phyloP scores from a whole-genome alignment of 2,113 vertebrate species.

The Donacobius atricapilla region DNA sequence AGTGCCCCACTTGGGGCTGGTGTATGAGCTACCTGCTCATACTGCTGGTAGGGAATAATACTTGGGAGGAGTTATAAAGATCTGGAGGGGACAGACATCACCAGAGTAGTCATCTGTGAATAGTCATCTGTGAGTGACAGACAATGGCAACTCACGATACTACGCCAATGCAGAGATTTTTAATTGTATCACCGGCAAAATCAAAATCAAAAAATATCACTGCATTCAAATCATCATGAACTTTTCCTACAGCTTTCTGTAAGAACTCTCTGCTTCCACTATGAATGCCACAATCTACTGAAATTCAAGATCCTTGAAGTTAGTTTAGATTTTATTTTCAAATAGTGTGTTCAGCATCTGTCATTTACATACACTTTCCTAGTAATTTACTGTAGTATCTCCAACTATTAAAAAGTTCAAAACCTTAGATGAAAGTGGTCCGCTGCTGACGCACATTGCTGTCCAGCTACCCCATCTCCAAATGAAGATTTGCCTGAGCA shows the following conservation, averaged over 20 bases:
- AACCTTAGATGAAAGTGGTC: accelerated
- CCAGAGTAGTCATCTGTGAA: not conserved
- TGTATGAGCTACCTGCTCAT: not conserved
- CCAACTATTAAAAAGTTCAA: not conserved
- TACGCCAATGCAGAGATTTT: not conserved
- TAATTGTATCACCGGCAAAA: not conserved
- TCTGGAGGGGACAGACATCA: not conserved
- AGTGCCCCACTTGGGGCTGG: accelerated
- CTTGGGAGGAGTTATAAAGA: not conserved
- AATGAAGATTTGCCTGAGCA: not conserved
- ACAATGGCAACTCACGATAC: not conserved
- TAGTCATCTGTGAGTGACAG: not conserved
- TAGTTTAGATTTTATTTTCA: not conserved
- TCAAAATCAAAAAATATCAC: not conserved
- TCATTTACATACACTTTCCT: not conserved
- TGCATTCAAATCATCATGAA: not conserved
- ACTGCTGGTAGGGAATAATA: not conserved
- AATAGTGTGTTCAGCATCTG: not conserved
- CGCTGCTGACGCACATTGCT: not conserved
- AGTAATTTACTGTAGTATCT: not conserved
- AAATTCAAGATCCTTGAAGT: not conserved
- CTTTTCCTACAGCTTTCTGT: not conserved
- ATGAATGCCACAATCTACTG: not conserved
- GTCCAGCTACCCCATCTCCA: not conserved
- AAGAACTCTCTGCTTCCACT: not conserved